phyloP scores from a whole-genome alignment of 2,113 vertebrate species.

The Terrapene triunguis region DNA sequence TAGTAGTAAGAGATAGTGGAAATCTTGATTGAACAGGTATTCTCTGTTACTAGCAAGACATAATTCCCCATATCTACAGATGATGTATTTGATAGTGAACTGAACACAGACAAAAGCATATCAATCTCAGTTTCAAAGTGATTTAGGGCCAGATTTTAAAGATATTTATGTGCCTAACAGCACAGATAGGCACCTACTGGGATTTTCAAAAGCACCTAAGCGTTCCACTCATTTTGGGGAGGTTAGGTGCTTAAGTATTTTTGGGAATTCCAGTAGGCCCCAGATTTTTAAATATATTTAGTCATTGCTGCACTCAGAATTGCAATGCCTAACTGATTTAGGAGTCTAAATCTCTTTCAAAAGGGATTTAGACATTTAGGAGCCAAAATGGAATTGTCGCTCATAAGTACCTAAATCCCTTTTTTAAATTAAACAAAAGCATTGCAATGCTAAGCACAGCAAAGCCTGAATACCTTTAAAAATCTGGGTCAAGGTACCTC shows the following conservation, averaged over 20 bases:
- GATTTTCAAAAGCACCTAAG: not conserved
- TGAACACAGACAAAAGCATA: not conserved
- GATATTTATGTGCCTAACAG: not conserved
- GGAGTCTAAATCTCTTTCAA: not conserved
- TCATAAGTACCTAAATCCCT: not conserved
- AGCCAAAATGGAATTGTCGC: not conserved
- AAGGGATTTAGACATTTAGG: not conserved
- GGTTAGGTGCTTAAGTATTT: not conserved
- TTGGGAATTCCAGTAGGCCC: not conserved
- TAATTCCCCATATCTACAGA: accelerated
- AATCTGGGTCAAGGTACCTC: not conserved
- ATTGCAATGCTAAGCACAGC: too few species aligned
- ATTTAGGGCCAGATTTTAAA: not conserved
- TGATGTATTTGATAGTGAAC: not conserved
- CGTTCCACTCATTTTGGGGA: not conserved
- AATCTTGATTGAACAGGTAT: too few species aligned
- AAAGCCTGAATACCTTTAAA: not conserved
- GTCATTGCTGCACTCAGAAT: not conserved
- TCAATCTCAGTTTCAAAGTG: not conserved
- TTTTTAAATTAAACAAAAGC: not conserved
- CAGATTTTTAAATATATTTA: not conserved
- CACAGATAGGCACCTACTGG: not conserved
- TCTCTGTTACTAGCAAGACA: not conserved
- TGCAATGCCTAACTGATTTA: not conserved
- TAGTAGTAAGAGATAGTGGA: slow-evolving; percentile 1